Evolutionary conservation across 2,797 vertebrate genomes (phyloP).

Genomic region (Peromyscus eremicus): DNA sequence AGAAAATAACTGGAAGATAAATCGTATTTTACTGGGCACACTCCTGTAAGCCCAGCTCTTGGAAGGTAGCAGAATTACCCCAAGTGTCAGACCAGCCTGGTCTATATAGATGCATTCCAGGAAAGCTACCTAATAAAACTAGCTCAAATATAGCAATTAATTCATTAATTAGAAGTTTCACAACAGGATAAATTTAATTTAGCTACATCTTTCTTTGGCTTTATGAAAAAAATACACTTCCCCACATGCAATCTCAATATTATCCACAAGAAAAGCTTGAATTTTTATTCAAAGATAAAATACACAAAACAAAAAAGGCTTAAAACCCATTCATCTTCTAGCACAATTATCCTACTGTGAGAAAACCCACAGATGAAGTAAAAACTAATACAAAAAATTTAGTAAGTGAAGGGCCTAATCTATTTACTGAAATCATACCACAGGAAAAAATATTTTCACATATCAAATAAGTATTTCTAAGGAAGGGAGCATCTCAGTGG

Average conservation of each 20-base stretch:
- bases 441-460: conserved; percentile 33
- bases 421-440: not conserved
- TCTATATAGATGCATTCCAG: not conserved
- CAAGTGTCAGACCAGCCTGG: not conserved
- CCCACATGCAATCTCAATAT: not conserved
- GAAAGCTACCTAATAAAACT: not conserved
- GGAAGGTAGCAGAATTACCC: not conserved
- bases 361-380: too few species aligned
- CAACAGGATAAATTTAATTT: not conserved
- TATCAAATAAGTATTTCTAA: not conserved
- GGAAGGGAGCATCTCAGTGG: too few species aligned
- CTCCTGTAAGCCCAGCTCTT: not conserved
- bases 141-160: not conserved
- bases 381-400: too few species aligned
- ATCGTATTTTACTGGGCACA: not conserved
- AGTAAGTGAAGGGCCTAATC: not conserved
- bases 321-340: not conserved
- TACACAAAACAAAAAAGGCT: not conserved
- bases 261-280: not conserved
- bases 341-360: too few species aligned
- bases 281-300: not conserved
- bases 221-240: not conserved
- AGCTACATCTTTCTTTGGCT: not conserved
- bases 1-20: not conserved
- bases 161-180: not conserved